Evolutionary conservation across 2,113 vertebrate genomes (phyloP), one percentile per base, ranked within the genome.

Genomic region (Oplegnathus fasciatus): DNA sequence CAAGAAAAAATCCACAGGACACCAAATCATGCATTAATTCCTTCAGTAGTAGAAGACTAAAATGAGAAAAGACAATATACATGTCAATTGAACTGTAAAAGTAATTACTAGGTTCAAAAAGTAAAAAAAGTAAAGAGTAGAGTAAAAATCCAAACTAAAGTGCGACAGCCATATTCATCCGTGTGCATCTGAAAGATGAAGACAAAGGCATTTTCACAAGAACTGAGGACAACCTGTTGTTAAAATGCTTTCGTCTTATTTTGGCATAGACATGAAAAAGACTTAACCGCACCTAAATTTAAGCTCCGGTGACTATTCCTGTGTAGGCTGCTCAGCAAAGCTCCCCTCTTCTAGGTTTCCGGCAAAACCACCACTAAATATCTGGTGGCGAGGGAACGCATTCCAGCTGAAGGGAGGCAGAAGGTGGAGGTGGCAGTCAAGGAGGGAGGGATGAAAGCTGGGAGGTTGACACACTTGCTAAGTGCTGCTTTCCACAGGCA

Each of bases 241-340:
- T 73, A 86, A 78, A 83, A 86, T 69, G 34, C 76, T 55, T 66
- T 68, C 9, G 1, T 78, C 54, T 82, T 54, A 18, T 80, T 84
- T 73, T 22, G 52, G 52, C 62, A 40, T 44, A 68, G 24, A 85
- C 73, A 82, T 55, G 60, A 84, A 72, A 82, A 57, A 75, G 54
- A 78, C 46, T 67, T 77, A 20, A 78, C 86, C 58, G 24, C 76
- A 42, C 17, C 71, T 68, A 78, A 88, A 84, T 40, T 83, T 78
- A 78, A 87, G 66, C n/a, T 61, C 58, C 62, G 42, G 82, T 78
- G 54, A 86, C 72, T 88, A 76, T 87, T 89, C 82, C 58, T 78
- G 84, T 66, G 62, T 70, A 75, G 42, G 13, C 83, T 46, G 67
- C 72, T 67, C 69, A 62, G 82, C 73, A 82, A 80, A 80, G 44